phyloP scores from a whole-genome alignment of 2,888 invertebrate species.

The Acleris literana region DNA sequence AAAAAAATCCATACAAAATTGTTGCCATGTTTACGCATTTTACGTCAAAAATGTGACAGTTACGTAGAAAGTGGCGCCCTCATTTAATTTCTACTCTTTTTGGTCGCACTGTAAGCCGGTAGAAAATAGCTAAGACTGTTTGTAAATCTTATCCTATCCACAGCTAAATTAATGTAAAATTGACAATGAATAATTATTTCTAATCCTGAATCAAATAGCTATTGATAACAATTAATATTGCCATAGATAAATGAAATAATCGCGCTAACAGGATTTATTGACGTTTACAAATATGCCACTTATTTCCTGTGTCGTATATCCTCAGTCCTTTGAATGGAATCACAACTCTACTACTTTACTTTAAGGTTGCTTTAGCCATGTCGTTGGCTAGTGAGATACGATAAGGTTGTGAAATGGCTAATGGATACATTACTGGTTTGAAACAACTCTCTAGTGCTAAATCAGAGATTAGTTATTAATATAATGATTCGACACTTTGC shows the following conservation, averaged over 20 bases:
- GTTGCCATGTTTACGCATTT: no score
- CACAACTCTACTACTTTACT: not conserved
- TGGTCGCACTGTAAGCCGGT: no score
- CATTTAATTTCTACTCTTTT: no score
- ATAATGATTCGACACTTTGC: conserved; percentile 11
- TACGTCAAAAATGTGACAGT: no score
- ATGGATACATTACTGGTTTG: conserved; percentile 17
- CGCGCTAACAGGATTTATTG: not conserved
- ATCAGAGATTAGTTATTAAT: conserved; percentile 24
- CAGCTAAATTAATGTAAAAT: not conserved
- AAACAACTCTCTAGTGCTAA: conserved; percentile 19
- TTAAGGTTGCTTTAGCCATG: not conserved
- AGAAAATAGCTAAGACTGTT: no score
- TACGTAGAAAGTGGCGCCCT: no score
- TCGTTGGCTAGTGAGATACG: not conserved
- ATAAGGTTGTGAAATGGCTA: not conserved
- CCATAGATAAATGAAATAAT: conserved; percentile 22
- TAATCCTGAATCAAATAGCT: not conserved
- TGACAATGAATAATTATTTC: conserved; percentile 1
- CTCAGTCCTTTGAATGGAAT: not conserved
- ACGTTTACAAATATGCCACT: not conserved
- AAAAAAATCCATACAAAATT: no score
- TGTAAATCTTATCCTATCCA: no score
- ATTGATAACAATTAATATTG: conserved; percentile 27
- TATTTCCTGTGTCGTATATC: not conserved